phyloP scores from a whole-genome alignment of 2,888 invertebrate species.

The Oxytorus armatus region DNA sequence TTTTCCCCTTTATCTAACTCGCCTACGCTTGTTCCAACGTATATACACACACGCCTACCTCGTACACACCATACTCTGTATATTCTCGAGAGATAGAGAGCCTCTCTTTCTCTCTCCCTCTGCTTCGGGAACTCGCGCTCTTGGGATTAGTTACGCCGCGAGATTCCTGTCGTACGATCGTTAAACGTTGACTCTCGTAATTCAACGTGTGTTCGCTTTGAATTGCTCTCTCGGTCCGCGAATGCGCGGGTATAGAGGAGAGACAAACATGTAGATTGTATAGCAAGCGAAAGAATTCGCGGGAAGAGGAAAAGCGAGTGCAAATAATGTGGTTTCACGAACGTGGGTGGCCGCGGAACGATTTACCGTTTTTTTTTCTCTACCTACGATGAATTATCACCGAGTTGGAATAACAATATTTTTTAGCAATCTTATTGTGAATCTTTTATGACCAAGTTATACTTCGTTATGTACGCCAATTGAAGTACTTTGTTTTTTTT shows the following conservation, averaged over 20 bases:
- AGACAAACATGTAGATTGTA: conserved; percentile 55
- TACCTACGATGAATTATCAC: conserved; percentile 49
- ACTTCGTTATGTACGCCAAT: background rate
- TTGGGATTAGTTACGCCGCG: conserved; percentile 68
- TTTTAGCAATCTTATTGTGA: conserved; percentile 34
- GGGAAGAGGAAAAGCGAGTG: conserved; percentile 47
- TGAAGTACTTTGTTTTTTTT: background rate
- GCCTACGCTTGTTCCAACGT: conserved; percentile 66
- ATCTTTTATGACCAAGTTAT: conserved; percentile 21
- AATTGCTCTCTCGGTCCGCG: conserved; percentile 54
- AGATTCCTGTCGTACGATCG: conserved; percentile 68
- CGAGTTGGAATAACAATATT: conserved; percentile 39
- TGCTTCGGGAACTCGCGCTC: conserved; percentile 48
- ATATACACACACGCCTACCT: conserved; percentile 55
- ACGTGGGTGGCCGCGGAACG: conserved; percentile 62
- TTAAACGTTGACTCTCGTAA: conserved; percentile 71
- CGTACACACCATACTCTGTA: conserved; percentile 17
- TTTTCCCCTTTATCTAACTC: conserved; percentile 63
- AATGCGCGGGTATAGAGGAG: conserved; percentile 21
- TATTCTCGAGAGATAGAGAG: conserved; percentile 50
- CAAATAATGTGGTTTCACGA: conserved; percentile 56
- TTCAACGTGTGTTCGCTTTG: conserved; percentile 68
- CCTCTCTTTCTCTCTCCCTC: conserved; percentile 39
- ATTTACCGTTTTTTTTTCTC: conserved; percentile 30
- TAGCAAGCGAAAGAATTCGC: conserved; percentile 52